Conservation (phyloP, 2,797 vertebrate species). For the Geotrypetes seraphini region DNA sequence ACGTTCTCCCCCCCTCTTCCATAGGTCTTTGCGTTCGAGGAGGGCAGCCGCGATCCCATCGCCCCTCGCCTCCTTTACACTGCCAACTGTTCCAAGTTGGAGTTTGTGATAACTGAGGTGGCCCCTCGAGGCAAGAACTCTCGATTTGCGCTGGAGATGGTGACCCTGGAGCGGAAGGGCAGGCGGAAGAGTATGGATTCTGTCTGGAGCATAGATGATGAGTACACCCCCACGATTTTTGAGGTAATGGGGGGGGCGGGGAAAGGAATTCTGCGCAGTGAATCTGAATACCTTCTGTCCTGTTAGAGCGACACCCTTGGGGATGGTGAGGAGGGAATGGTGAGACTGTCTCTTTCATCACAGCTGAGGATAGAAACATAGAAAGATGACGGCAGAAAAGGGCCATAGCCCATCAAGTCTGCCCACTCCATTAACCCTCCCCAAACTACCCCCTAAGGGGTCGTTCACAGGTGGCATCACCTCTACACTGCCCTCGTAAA, state of each 20-base stretch:
- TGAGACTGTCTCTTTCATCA: not conserved
- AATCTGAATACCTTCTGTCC: not conserved
- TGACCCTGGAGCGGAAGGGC: constrained; percentile 34
- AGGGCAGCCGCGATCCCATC: constrained; percentile 28
- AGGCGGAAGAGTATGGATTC: constrained; percentile 25
- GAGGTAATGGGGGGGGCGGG: constrained; percentile 48
- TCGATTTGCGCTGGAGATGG: constrained; percentile 67
- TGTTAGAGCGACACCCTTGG: fast-evolving
- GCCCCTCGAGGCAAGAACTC: constrained; percentile 48
- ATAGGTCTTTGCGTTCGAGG: constrained; percentile 71
- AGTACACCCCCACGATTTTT: constrained; percentile 79
- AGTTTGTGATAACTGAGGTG: constrained; percentile 48
- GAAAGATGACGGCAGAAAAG: too few relatives aligned
- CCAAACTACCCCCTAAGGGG: too few relatives aligned
- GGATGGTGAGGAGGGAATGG: fast-evolving
- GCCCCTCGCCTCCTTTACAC: constrained; percentile 77
- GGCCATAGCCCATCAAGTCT: too few relatives aligned
- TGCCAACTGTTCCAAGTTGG: constrained; percentile 69
- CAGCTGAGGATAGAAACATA: not conserved
- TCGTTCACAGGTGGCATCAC: too few relatives aligned
- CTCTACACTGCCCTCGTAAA: too few relatives aligned
- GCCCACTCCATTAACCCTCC: too few relatives aligned
- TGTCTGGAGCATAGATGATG: constrained; percentile 68
- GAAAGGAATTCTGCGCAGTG: too few relatives aligned
- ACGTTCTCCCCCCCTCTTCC: too few relatives aligned